Evolutionary conservation across 1,140 invertebrate genomes (phyloP).

Genomic region (Papilio aristodemus): DNA sequence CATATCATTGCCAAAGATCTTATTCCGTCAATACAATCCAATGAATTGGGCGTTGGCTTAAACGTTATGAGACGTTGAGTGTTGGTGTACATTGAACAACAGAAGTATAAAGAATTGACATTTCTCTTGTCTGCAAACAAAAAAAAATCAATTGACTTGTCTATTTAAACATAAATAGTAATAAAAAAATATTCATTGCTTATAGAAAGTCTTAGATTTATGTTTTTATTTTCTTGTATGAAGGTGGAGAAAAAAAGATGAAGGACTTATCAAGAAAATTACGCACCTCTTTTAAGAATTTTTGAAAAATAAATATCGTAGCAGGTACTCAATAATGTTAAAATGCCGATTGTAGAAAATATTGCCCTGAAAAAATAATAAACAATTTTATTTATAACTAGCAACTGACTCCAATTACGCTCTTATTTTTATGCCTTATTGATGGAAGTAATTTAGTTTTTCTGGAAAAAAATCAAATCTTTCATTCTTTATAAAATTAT

Average conservation of each 20-base stretch:
- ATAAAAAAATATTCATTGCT: background rate
- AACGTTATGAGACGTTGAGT: constrained; percentile 53
- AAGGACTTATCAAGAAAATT: too few relatives aligned
- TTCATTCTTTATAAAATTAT: too few relatives aligned
- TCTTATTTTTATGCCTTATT: too few relatives aligned
- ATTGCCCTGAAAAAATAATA: constrained; percentile 43
- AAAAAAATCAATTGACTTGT: background rate
- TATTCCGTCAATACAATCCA: constrained; percentile 81
- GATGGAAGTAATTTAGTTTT: too few relatives aligned
- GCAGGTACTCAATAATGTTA: constrained; percentile 41
- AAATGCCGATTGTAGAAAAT: constrained; percentile 38
- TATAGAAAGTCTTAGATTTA: background rate
- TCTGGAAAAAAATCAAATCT: too few relatives aligned
- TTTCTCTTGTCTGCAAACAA: constrained; percentile 34
- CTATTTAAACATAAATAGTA: background rate
- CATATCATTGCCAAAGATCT: constrained; percentile 84
- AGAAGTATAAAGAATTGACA: constrained; percentile 39
- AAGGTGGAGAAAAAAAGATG: too few relatives aligned
- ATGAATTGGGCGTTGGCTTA: constrained; percentile 40
- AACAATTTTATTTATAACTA: too few relatives aligned
- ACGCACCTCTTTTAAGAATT: constrained; percentile 40
- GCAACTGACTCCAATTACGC: too few relatives aligned
- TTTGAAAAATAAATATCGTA: constrained; percentile 40
- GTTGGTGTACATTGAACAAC: constrained; percentile 65
- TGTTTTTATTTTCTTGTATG: constrained; percentile 4